These are phyloP conservation scores for Odontophorus gujanensis DNA, from an alignment of 2,113 vertebrate genomes.

Conservation along the genomic window DNA sequence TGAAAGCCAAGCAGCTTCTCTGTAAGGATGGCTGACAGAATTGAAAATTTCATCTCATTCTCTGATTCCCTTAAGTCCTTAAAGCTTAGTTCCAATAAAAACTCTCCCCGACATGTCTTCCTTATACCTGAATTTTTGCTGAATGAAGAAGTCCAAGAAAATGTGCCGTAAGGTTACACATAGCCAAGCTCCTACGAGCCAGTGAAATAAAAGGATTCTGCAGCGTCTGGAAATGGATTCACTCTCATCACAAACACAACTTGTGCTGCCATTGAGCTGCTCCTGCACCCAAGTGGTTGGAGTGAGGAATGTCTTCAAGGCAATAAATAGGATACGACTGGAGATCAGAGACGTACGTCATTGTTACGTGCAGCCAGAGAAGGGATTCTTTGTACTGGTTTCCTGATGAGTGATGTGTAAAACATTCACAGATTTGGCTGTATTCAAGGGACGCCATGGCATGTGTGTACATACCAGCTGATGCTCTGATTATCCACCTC, in stretches of 20 bases:
- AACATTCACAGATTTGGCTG: background rate
- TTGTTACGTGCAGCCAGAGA: fast-evolving
- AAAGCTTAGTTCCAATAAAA: background rate
- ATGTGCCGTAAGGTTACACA: background rate
- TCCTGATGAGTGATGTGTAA: background rate
- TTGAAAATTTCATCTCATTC: background rate
- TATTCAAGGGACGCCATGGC: background rate
- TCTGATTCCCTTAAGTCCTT: background rate
- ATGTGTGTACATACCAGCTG: background rate
- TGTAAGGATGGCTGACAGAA: background rate
- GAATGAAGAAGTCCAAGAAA: background rate
- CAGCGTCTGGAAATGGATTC: background rate
- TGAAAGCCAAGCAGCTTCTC: constrained; percentile 7
- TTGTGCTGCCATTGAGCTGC: background rate
- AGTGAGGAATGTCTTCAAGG: background rate
- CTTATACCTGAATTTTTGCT: background rate
- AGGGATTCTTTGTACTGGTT: background rate
- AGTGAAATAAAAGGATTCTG: background rate
- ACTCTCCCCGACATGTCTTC: background rate
- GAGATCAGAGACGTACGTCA: fast-evolving
- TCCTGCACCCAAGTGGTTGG: constrained; percentile 20
- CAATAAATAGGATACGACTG: fast-evolving
- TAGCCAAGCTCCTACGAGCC: background rate
- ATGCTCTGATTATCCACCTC: background rate
- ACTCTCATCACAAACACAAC: background rate